Evolutionary conservation across 2,113 vertebrate genomes (phyloP), one percentile per base, ranked within the genome.

Genomic region (Aviceda subcristata): DNA sequence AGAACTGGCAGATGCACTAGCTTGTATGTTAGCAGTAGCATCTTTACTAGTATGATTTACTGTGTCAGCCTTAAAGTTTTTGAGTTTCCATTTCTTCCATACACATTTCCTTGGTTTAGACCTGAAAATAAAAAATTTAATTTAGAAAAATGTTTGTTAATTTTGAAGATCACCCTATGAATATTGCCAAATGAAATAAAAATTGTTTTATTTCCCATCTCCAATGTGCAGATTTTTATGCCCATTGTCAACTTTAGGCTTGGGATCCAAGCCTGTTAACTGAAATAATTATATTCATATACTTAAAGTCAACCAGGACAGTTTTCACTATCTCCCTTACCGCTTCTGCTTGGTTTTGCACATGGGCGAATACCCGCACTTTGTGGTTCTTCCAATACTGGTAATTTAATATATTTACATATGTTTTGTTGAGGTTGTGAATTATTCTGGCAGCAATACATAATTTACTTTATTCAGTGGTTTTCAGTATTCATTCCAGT

Each of bases 1-100:
- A 79, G 55, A 55, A 59, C 55, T 56, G 55, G 39, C 43, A 86
- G 51, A 81, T 32, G 71, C 46, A 41, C 46, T 53, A 74, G 68
- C 0, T 26, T 57, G 32, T 48, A 60, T n/a, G 13, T 53, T 39
- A 76, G n/a, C 64, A 81, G 85, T 22, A 84, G 77, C 56, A 51
- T 62, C 36, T 91, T 88, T 91, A 55, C 26, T 83, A 32, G 11
- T 16, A 22, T 32, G 57, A 39, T 91, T 89, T 73, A 92, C 81
- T 64, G 68, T 59, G n/a, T 56, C 76, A 86, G 72, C 68, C 48
- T 71, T 57, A 57, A 93, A 94, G 24, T 53, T 80, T 67, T 78
- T 23, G 15, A 97, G 53, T 78, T 94, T 95, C 93, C 95, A 98
- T 43, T 92, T 95, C 43, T 43, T 94, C 97, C 95, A 97, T 59